Evolutionary conservation across 2,113 vertebrate species (phyloP), one percentile per base, ranked within the genome.

Genomic region (Alligator mississippiensis): DNA sequence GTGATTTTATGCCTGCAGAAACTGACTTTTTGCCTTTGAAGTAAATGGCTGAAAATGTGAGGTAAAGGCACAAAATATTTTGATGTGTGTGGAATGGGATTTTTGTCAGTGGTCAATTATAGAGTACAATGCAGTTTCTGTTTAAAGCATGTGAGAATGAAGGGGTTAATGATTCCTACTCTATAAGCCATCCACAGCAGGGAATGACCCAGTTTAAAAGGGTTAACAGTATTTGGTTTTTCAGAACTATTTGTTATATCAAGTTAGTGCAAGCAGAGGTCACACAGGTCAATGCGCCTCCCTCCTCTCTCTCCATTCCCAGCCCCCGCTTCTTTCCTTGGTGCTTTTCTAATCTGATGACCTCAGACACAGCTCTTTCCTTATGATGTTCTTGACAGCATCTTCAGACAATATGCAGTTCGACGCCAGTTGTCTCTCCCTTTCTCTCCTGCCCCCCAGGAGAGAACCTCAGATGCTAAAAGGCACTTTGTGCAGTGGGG

Each of bases 201-300:
- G 94, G 96, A 90, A 87, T 97, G 97, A 97, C 97, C 97, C 93
- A 94, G 94, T 96, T 97, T 89, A 95, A 96, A 98, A 97, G 98
- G 98, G 97, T 98, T 98, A 98, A 98, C 96, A 96, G 96, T 96
- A 97, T 97, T 97, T 97, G 96, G 95, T 94, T 97, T 97, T 96
- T 96, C 93, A 93, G 96, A 96, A 97, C 97, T 97, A 97, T 98
- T 97, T 98, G 97, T 98, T 98, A 97, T 95, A 98, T 97, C 97
- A 95, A 97, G 97, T 98, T 98, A 98, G 97, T 89, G 96, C 96
- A 94, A 92, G 97, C 94, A 96, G 96, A 91, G 98, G 97, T 97
- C 97, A 95, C 78, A 3, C 60, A 85, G 97, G 98, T 97, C 97
- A 90, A 3, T 86, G 22, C 8, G 59, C 92, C 94, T 82, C 93